Evolutionary conservation across 2,888 invertebrate species (phyloP).

Genomic region (Dryomyza anilis): DNA sequence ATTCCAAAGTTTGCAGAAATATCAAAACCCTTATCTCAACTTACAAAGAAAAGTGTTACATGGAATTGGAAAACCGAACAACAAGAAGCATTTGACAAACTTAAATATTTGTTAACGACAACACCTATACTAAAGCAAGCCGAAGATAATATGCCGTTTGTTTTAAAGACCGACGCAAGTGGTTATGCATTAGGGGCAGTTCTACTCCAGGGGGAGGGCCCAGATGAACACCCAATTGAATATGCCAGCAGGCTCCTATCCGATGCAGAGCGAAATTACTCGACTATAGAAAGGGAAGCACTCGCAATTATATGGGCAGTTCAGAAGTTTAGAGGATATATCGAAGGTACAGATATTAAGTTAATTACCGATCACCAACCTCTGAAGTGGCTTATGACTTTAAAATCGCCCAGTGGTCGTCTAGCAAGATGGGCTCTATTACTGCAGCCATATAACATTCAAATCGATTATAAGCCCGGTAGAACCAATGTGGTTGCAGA

Average conservation of each 20-base stretch:
- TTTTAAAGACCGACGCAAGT: too few relatives aligned
- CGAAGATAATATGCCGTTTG: too few relatives aligned
- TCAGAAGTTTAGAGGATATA: too few relatives aligned
- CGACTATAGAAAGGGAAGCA: not conserved
- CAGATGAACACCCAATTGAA: not conserved
- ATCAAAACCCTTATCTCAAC: conserved; percentile 11
- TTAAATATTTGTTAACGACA: too few relatives aligned
- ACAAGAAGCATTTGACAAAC: too few relatives aligned
- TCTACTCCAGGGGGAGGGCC: too few relatives aligned
- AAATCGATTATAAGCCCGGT: conserved; percentile 55
- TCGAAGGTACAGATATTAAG: too few relatives aligned
- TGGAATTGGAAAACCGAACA: too few relatives aligned
- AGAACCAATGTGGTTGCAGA: conserved; percentile 45
- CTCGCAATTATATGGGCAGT: not conserved
- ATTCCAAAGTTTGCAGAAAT: conserved; percentile 48
- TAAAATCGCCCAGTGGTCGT: conserved; percentile 57
- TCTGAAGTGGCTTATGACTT: conserved; percentile 58
- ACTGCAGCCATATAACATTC: conserved; percentile 54
- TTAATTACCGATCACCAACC: conserved; percentile 57
- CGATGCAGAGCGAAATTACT: not conserved
- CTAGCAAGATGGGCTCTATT: conserved; percentile 54
- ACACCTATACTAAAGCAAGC: too few relatives aligned
- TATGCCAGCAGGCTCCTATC: not conserved
- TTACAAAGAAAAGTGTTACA: conserved; percentile 21
- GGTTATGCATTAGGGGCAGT: too few relatives aligned